phyloP scores from a whole-genome alignment of 64 coral and sea anemone species.

The Montipora foliosa region DNA sequence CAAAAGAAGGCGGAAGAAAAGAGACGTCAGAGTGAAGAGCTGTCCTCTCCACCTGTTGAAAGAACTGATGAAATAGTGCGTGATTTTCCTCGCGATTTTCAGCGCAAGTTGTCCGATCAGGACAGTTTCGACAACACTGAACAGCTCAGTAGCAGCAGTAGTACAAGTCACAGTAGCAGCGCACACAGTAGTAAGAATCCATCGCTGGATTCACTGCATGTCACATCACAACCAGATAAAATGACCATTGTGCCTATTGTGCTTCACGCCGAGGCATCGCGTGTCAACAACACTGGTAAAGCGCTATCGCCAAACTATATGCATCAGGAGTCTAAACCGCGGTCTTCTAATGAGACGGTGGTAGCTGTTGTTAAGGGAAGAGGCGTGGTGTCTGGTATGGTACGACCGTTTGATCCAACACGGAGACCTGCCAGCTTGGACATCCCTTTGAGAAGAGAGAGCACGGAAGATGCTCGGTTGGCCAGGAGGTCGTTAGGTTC shows the following conservation, averaged over 20 bases:
- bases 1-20: constrained; percentile 95
- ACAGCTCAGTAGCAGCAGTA: constrained; percentile 79
- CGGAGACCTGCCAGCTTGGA: constrained; percentile 86
- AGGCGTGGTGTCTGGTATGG: constrained; percentile 56
- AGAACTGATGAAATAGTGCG: constrained; percentile 20
- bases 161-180: constrained; percentile 83
- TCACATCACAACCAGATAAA: constrained; percentile 51
- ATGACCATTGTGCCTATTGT: constrained; percentile 7
- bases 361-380: constrained; percentile 78
- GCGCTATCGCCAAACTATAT: not conserved
- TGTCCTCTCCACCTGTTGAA: constrained; percentile 27
- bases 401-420: constrained; percentile 41
- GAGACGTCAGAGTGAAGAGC: constrained; percentile 60
- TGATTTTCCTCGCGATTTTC: constrained; percentile 32
- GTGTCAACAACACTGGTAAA: not conserved
- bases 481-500: constrained; percentile 50
- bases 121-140: constrained; percentile 60
- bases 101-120: constrained; percentile 66
- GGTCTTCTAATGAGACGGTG: constrained; percentile 71
- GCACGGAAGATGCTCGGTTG: constrained; percentile 61
- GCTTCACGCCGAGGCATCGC: constrained; percentile 9
- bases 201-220: constrained; percentile 85
- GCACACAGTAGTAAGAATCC: constrained; percentile 86
- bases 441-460: constrained; percentile 73
- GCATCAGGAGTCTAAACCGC: constrained; percentile 15